phyloP scores from a whole-genome alignment of 2,888 invertebrate species.

The Limnephilus auricula region DNA sequence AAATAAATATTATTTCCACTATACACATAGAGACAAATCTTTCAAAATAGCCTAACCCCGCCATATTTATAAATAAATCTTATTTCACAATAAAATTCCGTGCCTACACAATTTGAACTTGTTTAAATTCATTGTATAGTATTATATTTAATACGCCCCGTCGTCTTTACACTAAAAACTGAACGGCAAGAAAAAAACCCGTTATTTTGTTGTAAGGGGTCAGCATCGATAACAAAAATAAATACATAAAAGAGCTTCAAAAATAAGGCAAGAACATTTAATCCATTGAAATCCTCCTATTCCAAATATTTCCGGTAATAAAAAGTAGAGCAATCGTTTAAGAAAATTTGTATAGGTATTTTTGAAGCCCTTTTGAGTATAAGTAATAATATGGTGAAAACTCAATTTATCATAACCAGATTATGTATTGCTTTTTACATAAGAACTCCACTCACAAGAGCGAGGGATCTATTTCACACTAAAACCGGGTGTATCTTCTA shows the following conservation, averaged over 20 bases:
- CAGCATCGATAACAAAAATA: not conserved
- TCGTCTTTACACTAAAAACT: not conserved
- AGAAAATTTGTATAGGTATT: not conserved
- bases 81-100: slow-evolving; percentile 2
- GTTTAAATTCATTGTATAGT: not conserved
- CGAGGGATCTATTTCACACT: not conserved
- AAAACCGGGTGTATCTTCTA: not conserved
- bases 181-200: not conserved
- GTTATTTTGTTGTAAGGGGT: not conserved
- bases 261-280: not conserved
- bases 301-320: not conserved
- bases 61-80: slow-evolving; percentile 2
- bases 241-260: not conserved
- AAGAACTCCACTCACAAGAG: no score
- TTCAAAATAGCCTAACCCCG: not conserved
- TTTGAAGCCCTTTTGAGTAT: not conserved
- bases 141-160: not conserved
- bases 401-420: not conserved
- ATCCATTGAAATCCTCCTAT: not conserved
- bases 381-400: not conserved
- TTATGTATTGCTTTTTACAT: not conserved
- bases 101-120: slow-evolving; percentile 2
- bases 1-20: not conserved
- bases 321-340: not conserved
- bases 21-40: not conserved